Evolutionary conservation across 2,888 invertebrate genomes (phyloP), one percentile per base, ranked within the genome.

Genomic region (Lutraria lutraria): DNA sequence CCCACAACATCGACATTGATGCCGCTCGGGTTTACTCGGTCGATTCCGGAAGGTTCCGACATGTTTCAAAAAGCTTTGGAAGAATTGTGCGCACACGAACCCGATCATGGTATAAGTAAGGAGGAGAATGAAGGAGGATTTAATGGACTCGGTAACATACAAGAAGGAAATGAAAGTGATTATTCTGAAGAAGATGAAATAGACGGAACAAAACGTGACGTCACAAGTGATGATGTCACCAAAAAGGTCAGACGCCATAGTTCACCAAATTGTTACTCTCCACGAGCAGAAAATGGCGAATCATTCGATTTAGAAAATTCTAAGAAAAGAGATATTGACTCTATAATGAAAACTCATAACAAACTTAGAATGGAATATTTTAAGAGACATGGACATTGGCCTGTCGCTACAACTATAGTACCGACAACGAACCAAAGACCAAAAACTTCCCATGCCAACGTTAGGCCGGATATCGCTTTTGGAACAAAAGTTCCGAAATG

Each of bases 21-120:
- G 25, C 83, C 87, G n/a, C 81, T 85, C 34, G 92, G 89, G 8
- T 72, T 83, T 52, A 53, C 83, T 60, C 81, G 88, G 8, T 19
- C 76, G 8, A 81, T 92, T 85, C 92, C 92, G 76, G 92, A 90
- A 87, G 92, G 92, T 13, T 89, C 90, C 34, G 92, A 89, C 19
- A 89, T 87, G 15, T 92, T 90, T 43, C 90, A 90, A 80, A 88
- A 90, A 72, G 92, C 92, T 43, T 83, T 90, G 4, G 90, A 90
- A 81, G 90, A 92, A 52, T 63, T 92, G n/a, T 90, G 89, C 80
- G 60, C 85, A 12, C 81, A 84, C 53, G 90, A 90, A 82, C 91
- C 89, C 4, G 86, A 89, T 34, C 91, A 89, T 53, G 91, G 86
- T 8, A 80, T 86, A 21, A 56, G 43, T 0, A 80, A 83, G 52